Conservation (phyloP, 2,797 vertebrate species). For the Megaceryle alcyon region DNA sequence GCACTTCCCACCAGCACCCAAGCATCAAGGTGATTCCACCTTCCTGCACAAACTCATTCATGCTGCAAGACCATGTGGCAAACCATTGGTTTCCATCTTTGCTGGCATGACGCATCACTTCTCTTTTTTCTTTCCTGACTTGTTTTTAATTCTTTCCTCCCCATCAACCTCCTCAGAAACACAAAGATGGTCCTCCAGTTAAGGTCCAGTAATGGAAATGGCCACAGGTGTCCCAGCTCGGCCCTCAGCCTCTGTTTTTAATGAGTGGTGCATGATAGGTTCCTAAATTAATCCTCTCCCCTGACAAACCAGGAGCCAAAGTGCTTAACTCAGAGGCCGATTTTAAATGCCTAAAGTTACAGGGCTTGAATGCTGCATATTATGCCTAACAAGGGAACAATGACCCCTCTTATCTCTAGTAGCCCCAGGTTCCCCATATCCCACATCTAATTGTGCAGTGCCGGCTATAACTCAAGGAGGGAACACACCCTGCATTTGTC, state of each 20-base stretch:
- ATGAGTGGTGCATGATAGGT: not conserved
- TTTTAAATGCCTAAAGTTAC: not conserved
- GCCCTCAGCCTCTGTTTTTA: not conserved
- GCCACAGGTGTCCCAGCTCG: not conserved
- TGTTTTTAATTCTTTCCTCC: fast-evolving
- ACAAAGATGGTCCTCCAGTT: not conserved
- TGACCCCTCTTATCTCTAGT: not conserved
- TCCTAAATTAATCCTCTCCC: conserved; percentile 33
- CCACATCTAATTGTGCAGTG: not conserved
- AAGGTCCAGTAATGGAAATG: not conserved
- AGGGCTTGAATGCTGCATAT: not conserved
- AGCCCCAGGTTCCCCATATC: not conserved
- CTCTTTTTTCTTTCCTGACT: not conserved
- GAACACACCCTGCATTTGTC: not conserved
- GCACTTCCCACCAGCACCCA: not conserved
- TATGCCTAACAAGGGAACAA: not conserved
- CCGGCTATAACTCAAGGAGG: not conserved
- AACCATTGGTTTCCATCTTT: not conserved
- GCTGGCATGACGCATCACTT: not conserved
- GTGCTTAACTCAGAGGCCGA: not conserved
- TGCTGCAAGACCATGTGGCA: fast-evolving
- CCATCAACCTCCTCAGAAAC: not conserved
- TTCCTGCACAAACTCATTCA: not conserved
- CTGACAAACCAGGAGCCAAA: conserved; percentile 1
- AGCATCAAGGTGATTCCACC: not conserved